A percentile compares a stretch with the other conserved stretches of the same genome.
Evolutionary conservation across 2,797 vertebrate species (phyloP).

Genomic region (Brachymystax lenok): DNA sequence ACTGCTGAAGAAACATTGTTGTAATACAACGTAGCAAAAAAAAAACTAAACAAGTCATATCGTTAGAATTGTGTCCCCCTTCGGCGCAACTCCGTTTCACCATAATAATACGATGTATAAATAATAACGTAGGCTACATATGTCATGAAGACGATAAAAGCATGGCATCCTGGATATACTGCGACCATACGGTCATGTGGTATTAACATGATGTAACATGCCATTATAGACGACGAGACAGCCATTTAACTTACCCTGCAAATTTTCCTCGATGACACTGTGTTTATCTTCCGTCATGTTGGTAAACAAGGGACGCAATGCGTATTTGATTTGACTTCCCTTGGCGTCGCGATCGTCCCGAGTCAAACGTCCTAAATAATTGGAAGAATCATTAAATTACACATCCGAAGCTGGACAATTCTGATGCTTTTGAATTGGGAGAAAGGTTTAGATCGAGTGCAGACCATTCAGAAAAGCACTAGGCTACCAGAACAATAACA

Average conservation of each 20-base stretch:
- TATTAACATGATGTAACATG: not conserved
- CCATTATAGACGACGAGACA: not conserved
- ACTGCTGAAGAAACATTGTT: not conserved
- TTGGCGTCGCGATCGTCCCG: not conserved
- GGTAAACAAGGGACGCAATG: not conserved
- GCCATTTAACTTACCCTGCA: conserved; percentile 70
- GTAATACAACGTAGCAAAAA: not conserved
- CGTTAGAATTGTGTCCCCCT: not conserved
- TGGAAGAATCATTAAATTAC: conserved; percentile 35
- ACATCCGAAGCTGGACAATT: not conserved
- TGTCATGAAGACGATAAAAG: not conserved
- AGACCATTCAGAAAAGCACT: not conserved
- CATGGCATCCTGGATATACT: not conserved
- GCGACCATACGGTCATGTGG: not conserved
- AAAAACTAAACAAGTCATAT: no score
- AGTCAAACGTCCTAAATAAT: conserved; percentile 15
- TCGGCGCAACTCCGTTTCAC: not conserved
- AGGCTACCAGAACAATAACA: not conserved
- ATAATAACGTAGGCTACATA: not conserved
- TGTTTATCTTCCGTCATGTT: conserved; percentile 65
- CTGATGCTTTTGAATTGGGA: not conserved
- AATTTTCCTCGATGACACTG: conserved; percentile 66
- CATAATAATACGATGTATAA: not conserved
- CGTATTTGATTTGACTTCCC: not conserved
- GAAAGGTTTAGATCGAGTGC: not conserved